These are phyloP conservation scores for Ctenicera cuprea DNA, from an alignment of 2,888 invertebrate species.

Conservation along the genomic window DNA sequence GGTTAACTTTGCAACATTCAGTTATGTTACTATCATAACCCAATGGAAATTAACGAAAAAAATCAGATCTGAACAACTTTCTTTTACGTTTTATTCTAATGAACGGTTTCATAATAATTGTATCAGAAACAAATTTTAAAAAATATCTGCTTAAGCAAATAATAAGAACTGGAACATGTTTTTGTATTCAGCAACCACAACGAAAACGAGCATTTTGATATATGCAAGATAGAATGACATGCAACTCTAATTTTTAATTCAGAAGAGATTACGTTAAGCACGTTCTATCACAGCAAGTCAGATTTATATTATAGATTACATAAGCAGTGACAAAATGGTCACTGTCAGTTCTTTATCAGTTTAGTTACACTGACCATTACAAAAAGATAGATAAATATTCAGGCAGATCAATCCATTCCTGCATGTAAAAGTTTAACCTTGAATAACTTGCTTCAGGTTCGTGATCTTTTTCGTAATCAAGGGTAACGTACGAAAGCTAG, in stretches of 20 bases:
- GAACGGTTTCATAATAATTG: too few species aligned
- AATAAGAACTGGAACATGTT: too few species aligned
- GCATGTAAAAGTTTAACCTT: constrained; percentile 6
- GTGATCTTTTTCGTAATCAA: constrained; percentile 1
- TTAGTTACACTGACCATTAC: constrained; percentile 3
- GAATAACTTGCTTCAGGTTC: constrained; percentile 1
- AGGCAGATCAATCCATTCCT: background rate
- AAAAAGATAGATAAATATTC: constrained; percentile 9
- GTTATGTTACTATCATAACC: background rate
- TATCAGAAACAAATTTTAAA: too few species aligned
- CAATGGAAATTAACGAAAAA: too few species aligned
- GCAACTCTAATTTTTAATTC: constrained; percentile 11
- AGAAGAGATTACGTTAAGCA: constrained; percentile 19
- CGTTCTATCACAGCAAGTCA: constrained; percentile 9
- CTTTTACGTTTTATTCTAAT: too few species aligned
- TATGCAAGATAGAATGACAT: background rate
- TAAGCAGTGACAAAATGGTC: constrained; percentile 8
- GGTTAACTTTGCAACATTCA: constrained; percentile 9
- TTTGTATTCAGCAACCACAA: too few species aligned
- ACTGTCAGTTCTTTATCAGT: constrained; percentile 21
- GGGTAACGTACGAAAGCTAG: background rate
- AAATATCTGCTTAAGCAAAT: too few species aligned
- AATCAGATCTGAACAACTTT: too few species aligned
- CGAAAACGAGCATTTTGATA: too few species aligned
- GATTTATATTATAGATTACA: constrained; percentile 14